A percentile compares a stretch with the other conserved stretches of the same genome.
These are phyloP conservation scores for Amaurobius ferox DNA, from an alignment of 2,888 invertebrate genomes.

Conservation along the genomic window DNA sequence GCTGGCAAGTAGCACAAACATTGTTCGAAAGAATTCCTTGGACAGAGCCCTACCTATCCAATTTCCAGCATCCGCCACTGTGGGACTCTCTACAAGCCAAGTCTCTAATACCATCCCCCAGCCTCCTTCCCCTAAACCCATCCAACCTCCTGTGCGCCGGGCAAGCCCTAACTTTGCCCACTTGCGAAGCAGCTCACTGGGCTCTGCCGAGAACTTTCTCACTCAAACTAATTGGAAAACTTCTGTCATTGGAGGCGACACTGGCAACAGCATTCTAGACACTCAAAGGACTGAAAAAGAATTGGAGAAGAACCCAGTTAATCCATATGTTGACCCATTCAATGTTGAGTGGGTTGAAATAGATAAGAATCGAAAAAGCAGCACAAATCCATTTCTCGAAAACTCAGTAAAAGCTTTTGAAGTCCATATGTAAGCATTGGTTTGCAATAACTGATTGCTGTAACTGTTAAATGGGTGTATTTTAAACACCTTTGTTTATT, in stretches of 20 bases:
- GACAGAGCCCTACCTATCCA: constrained; percentile 59
- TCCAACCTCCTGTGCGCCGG: constrained; percentile 77
- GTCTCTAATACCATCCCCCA: constrained; percentile 70
- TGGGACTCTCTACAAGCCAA: constrained; percentile 64
- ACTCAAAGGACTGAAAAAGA: constrained; percentile 45
- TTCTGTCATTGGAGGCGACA: constrained; percentile 17
- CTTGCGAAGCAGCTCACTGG: constrained; percentile 81
- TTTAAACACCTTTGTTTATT: constrained; percentile 31
- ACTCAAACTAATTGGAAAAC: constrained; percentile 54
- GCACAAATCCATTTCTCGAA: constrained; percentile 82
- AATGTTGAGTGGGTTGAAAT: constrained; percentile 90
- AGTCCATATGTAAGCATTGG: constrained; percentile 80
- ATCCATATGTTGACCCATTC: constrained; percentile 82
- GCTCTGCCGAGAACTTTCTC: constrained; percentile 76
- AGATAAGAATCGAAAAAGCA: constrained; percentile 78
- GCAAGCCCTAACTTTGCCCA: constrained; percentile 80
- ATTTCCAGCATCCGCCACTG: constrained; percentile 24
- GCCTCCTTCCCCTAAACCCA: constrained; percentile 65
- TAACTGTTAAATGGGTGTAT: constrained; percentile 27
- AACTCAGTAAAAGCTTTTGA: constrained; percentile 81
- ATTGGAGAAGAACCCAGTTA: constrained; percentile 31
- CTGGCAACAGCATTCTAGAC: constrained; percentile 29
- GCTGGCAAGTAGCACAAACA: constrained; percentile 66
- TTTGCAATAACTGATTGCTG: background rate
- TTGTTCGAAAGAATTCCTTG: constrained; percentile 74